Base-by-base conservation (phyloP, 2,797 vertebrate species). In the Sebastes vulpes region DNA sequence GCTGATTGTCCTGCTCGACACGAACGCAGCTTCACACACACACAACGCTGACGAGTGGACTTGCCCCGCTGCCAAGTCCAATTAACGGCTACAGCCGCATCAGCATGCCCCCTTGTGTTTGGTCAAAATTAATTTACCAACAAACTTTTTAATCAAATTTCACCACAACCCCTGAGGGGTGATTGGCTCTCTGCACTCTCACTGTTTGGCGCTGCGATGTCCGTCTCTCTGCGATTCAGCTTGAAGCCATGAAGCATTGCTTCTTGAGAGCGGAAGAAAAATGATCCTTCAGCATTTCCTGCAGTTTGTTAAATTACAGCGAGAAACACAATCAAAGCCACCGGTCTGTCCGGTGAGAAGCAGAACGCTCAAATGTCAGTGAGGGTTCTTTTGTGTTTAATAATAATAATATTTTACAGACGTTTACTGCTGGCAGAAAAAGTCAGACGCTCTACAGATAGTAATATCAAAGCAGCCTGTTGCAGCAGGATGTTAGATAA, bases 121-220 rank as follows among this genome's bases (percentile, higher is more conserved):
- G 87, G 66, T 86, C 84, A 82, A 85, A 92, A 91, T 91, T 78
- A 85, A 94, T 91, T 92, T 90, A 89, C 84, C 80, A 89, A 85
- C 89, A 90, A 92, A 90, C 84, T 90, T 91, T 92, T 87, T 90
- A 92, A 94, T 94, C 83, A 88, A 83, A 90, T 87, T 86, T 77
- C 72, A 67, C 65, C 48, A 53, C 84, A 29, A 4, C 18, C 59
- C 88, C 91, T n/a, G 63, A 85, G 81, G 84, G 70, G 21, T 31
- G 67, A 70, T 65, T 25, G 61, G 75, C 77, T 74, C 54, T 42
- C 9, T 61, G 66, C 72, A 5, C 71, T 23, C 12, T 48, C 18
- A 0, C 58, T 26, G 59, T 42, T 72, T 57, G 60, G 63, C 14
- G 76, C 85, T 11, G 64, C 26, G 31, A 20, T 38, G 76, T 78